These are phyloP conservation scores for Carposina sasakii DNA, from an alignment of 1,140 invertebrate species.

Conservation along the genomic window DNA sequence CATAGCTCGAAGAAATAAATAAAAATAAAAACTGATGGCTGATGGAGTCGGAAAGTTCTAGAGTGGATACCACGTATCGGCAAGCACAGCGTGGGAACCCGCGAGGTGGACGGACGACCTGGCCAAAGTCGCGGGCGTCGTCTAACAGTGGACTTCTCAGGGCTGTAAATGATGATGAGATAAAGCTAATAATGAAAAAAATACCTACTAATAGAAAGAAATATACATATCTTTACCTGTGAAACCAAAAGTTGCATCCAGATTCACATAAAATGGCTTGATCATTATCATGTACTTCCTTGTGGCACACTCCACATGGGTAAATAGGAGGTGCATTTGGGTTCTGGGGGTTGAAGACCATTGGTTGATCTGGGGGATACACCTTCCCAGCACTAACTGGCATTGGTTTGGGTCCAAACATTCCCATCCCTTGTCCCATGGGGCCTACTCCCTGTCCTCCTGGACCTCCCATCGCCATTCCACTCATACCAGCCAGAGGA, in stretches of 20 bases:
- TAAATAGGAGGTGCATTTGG: conserved; percentile 98
- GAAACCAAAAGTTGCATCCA: conserved; percentile 99
- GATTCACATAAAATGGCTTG: conserved; percentile 98
- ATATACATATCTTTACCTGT: too few relatives aligned
- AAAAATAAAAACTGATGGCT: too few relatives aligned
- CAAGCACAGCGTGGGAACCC: too few relatives aligned
- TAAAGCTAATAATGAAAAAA: too few relatives aligned
- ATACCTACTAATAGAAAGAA: too few relatives aligned
- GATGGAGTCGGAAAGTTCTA: too few relatives aligned
- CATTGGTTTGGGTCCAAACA: conserved; percentile 82
- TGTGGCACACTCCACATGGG: conserved; percentile 96
- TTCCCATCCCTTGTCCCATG: conserved; percentile 76
- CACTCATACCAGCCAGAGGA: conserved; percentile 76
- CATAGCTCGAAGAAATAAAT: too few relatives aligned
- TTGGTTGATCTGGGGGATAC: conserved; percentile 95
- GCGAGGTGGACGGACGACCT: too few relatives aligned
- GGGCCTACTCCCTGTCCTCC: conserved; percentile 75
- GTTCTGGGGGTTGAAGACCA: conserved; percentile 99
- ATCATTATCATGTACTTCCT: conserved; percentile 99
- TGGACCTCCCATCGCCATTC: conserved; percentile 75
- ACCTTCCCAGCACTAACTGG: conserved; percentile 92
- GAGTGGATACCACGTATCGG: too few relatives aligned
- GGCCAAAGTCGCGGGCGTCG: too few relatives aligned
- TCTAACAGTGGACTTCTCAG: too few relatives aligned
- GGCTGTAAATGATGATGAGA: too few relatives aligned